Evolutionary conservation across 2,888 invertebrate genomes (phyloP), one percentile per base, ranked within the genome.

Genomic region (Synanthedon vespiformis): DNA sequence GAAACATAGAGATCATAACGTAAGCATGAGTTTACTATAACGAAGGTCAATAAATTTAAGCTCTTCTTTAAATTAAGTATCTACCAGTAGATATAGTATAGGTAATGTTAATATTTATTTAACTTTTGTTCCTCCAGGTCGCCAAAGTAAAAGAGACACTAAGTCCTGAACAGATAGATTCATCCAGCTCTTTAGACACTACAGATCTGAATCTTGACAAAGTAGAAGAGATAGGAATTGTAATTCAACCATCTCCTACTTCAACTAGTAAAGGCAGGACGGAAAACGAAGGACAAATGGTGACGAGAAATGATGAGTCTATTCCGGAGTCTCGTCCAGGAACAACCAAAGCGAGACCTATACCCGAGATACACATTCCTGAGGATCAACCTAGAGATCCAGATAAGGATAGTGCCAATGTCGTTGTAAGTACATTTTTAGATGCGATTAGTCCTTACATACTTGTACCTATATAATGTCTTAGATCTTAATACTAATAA

Each of bases 401-500:
- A 12, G 85, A 88, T 61, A 74, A 80, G 53, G 86, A 88, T 54
- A 78, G 68, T 56, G 77, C 83, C 16, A 67, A 83, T 62, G 66
- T 87, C 58, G 59, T 58, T 61, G 86, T 87, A 60, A 76, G 82
- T 71, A 48, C 11, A 34, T 34, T 10, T 34, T 34, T 34, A 34
- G 34, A 34, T 34, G 10, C 8, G 27, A 34, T 34, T 34, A 34
- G 27, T 8, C 27, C 27, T 34, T 34, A 34, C 6, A 8, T 34
- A 34, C 2, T 34, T 44, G 13, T 11, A 40, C 49, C n/a, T n/a
- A n/a, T n/a, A 10, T 34, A 10, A 34, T 34, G 10, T 2, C 10
- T 34, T 34, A 34, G 4, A 22, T 22, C 22, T 34, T 34, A 34
- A 8, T 34, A 34, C 27, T 34, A 34, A 34, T 34, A 27, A 27